Conservation (phyloP, 2,797 vertebrate species). For the Rousettus madagascariensis region DNA sequence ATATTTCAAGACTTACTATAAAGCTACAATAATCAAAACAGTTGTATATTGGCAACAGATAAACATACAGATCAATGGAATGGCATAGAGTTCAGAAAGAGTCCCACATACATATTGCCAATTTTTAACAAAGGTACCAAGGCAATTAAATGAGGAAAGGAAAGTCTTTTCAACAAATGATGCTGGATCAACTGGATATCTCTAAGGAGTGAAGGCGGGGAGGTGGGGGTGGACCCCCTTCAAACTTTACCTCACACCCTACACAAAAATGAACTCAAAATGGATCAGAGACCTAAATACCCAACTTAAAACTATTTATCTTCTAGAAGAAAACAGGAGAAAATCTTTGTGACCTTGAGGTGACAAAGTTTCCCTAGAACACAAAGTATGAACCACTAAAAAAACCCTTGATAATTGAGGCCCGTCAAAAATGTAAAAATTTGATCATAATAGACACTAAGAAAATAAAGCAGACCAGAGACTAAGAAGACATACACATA, state of each 20-base stretch:
- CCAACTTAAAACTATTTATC: background rate
- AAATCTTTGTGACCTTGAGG: background rate
- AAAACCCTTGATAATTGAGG: background rate
- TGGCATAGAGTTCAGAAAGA: background rate
- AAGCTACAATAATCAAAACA: background rate
- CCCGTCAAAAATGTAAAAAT: background rate
- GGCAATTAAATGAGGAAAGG: background rate
- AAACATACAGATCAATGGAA: background rate
- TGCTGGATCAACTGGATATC: background rate
- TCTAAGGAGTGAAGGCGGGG: too few relatives aligned
- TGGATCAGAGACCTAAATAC: background rate
- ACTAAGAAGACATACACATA: background rate
- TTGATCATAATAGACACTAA: background rate
- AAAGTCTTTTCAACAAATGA: conserved; percentile 24
- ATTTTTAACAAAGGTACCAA: background rate
- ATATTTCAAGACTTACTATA: background rate
- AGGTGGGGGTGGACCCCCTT: background rate
- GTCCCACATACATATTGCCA: background rate
- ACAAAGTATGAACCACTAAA: background rate
- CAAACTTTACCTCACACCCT: background rate
- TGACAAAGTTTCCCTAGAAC: background rate
- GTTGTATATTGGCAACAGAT: background rate
- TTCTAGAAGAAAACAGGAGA: background rate
- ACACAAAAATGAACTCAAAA: conserved; percentile 3
- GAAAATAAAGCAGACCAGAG: background rate